Evolutionary conservation across 2,888 invertebrate species (phyloP).

Genomic region (Steromphala cineraria): DNA sequence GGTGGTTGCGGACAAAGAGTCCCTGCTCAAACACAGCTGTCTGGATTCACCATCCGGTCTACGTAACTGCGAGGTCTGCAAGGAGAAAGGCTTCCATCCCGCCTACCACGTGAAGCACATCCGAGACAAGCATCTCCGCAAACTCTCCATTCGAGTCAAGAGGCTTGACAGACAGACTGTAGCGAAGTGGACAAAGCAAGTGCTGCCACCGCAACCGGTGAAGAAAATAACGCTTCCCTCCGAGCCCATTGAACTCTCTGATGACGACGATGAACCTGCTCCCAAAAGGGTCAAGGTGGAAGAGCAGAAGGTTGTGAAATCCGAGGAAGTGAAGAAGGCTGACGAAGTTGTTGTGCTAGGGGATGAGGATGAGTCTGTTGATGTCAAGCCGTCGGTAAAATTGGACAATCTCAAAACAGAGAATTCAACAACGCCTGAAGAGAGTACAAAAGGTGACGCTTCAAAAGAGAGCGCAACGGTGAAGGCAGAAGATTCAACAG

Average conservation of each 20-base stretch:
- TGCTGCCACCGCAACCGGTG: not conserved
- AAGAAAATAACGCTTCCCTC: not conserved
- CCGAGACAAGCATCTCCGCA: constrained; percentile 56
- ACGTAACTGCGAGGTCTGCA: constrained; percentile 58
- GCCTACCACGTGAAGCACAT: constrained; percentile 55
- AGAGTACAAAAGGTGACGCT: not conserved
- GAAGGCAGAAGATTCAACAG: not conserved
- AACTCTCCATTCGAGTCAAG: constrained; percentile 54
- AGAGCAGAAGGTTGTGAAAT: not conserved
- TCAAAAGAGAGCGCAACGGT: not conserved
- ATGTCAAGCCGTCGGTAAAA: not conserved
- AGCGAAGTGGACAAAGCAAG: not conserved
- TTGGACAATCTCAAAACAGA: not conserved
- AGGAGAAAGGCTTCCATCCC: constrained; percentile 49
- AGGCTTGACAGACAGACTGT: constrained; percentile 35
- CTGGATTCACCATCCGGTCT: constrained; percentile 49
- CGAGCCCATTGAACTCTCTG: not conserved
- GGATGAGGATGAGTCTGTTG: constrained; percentile 18
- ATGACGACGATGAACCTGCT: not conserved
- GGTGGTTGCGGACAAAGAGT: constrained; percentile 60
- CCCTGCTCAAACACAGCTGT: constrained; percentile 60
- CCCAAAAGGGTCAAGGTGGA: not conserved
- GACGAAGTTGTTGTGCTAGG: constrained; percentile 3
- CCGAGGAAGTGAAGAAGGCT: not conserved
- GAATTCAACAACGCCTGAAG: not conserved